These are phyloP conservation scores for Petrolisthes cinctipes DNA, from an alignment of 2,888 invertebrate species.

Conservation along the genomic window DNA sequence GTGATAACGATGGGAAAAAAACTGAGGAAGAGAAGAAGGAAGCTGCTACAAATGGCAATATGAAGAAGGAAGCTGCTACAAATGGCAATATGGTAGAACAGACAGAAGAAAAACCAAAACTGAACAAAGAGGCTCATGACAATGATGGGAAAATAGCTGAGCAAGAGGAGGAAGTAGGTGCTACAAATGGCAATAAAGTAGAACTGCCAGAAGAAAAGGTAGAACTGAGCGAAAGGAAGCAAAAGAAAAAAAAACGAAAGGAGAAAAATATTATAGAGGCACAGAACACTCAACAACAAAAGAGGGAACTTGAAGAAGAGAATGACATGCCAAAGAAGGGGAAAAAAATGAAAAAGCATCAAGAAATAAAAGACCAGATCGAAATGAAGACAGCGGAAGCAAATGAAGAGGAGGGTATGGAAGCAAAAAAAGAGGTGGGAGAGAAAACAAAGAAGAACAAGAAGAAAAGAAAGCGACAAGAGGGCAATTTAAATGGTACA, in stretches of 20 bases:
- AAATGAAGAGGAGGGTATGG: no score
- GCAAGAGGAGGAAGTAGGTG: constrained; percentile 73
- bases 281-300: no score
- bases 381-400: background rate
- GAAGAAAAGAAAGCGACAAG: no score
- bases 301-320: no score
- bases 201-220: constrained; percentile 11
- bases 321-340: background rate
- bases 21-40: constrained; percentile 67
- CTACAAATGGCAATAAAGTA: constrained; percentile 72
- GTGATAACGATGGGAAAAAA: constrained; percentile 64
- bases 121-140: constrained; percentile 59
- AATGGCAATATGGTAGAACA: constrained; percentile 38
- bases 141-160: constrained; percentile 59
- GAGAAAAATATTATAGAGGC: no score
- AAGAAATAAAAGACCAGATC: background rate
- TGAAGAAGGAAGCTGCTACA: constrained; percentile 66
- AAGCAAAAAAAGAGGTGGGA: no score
- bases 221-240: constrained; percentile 41
- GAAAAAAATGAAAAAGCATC: background rate
- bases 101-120: background rate
- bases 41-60: constrained; percentile 44
- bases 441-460: no score
- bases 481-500: no score
- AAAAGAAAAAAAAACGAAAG: background rate